Conservation (phyloP, 2,113 vertebrate species). For the Cervus canadensis region DNA sequence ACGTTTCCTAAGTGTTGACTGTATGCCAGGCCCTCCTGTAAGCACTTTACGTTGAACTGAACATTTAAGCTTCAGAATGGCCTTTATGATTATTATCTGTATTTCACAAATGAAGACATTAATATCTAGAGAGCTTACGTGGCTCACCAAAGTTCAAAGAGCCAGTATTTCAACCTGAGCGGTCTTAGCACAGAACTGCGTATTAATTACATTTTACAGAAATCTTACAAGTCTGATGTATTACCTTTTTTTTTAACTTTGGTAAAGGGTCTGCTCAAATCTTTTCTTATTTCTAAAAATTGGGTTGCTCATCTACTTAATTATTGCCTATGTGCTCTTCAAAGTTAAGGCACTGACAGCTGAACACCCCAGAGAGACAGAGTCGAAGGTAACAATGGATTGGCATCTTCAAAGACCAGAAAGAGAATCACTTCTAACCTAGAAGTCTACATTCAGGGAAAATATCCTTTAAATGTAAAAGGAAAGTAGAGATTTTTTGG, state of each 20-base stretch:
- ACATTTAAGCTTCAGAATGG: neutral
- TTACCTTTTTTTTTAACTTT: neutral
- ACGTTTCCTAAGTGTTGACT: neutral
- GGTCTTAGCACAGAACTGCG: neutral
- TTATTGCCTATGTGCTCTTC: neutral
- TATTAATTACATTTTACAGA: neutral
- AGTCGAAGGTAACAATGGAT: neutral
- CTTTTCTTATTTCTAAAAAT: neutral
- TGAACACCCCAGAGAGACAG: neutral
- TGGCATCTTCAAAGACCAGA: neutral
- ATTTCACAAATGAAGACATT: neutral
- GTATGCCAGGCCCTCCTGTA: neutral
- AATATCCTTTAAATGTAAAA: neutral
- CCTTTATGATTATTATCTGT: neutral
- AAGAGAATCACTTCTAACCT: neutral
- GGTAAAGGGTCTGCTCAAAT: neutral
- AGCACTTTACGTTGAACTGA: neutral
- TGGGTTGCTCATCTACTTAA: neutral
- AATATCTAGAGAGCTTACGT: neutral
- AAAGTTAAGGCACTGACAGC: neutral
- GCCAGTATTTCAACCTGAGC: neutral
- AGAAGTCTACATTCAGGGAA: neutral
- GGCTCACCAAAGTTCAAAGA: neutral
- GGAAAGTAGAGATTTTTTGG: neutral
- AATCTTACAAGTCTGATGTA: neutral